A percentile compares a stretch with the other conserved stretches of the same genome.
phyloP scores from a whole-genome alignment of 2,113 vertebrate species.

The Zosterops lateralis region DNA sequence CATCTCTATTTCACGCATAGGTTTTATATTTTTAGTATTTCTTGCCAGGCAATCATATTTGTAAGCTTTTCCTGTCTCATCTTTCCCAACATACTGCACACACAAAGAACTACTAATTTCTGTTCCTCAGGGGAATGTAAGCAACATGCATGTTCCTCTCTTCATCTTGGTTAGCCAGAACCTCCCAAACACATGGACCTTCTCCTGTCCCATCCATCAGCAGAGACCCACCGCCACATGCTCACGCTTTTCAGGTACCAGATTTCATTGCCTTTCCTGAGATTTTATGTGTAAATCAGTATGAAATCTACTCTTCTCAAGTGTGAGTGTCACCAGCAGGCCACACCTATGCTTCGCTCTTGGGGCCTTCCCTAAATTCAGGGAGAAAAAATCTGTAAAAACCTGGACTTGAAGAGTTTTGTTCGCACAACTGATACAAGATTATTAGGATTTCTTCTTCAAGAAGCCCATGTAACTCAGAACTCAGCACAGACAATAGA shows the following conservation, averaged over 20 bases:
- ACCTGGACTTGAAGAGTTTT: background rate
- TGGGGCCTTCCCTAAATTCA: background rate
- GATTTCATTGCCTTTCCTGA: background rate
- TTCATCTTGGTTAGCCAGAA: background rate
- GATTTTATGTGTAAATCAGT: background rate
- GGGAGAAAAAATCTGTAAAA: background rate
- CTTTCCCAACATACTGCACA: background rate
- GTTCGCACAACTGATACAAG: background rate
- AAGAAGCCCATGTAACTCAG: constrained; percentile 2
- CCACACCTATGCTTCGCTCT: background rate
- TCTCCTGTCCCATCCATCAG: background rate
- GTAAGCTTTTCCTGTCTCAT: too few species aligned
- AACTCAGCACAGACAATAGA: constrained; percentile 23
- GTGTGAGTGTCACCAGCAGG: background rate
- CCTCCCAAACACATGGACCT: background rate
- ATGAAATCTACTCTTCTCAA: background rate
- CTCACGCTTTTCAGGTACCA: background rate
- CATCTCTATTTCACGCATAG: too few species aligned
- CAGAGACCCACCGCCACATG: rapidly evolving
- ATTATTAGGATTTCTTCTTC: constrained; percentile 15
- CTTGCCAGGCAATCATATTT: too few species aligned
- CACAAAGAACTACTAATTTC: background rate
- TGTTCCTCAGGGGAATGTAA: rapidly evolving
- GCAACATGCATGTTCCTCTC: rapidly evolving
- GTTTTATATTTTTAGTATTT: too few species aligned